Base-by-base conservation (phyloP, 2,888 invertebrate species). In the Polyommatus iphigenia region DNA sequence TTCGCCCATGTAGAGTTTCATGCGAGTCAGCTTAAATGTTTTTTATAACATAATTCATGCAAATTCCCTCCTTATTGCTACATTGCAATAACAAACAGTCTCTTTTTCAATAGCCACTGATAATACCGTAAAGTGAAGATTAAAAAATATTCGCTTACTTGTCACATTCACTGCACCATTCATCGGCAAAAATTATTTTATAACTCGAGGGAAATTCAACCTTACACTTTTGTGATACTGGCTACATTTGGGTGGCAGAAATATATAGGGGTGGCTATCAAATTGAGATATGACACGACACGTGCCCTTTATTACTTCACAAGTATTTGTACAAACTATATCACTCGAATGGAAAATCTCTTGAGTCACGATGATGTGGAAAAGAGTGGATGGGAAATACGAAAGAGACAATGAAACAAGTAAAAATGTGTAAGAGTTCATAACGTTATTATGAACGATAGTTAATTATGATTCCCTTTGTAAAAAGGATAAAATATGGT, bases 221-320 rank as follows among this genome's bases (percentile, higher is more conserved):
- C 67, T 15, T 67, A 67, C 5, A 6, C 13, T 67, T 15, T 10
- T 15, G 29, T 32, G 67, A 15, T 32, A 67, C 6, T 6, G 6
- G 29, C 18, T 29, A 18, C 15, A 67, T 67, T 32, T 67, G 15
- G 24, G 29, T 13, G 67, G 18, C 29, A 29, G 29, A 18, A 67
- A 15, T 32, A 32, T 15, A 67, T 15, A 20, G 29, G 67, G 67
- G 67, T 67, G 67, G 67, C 29, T 67, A 67, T 32, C 29, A 89
- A 90, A 93, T 92, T 92, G 92, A 91, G 91, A 91, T 91, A 92
- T 88, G 87, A 86, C 82, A 86, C 85, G 89, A 89, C 93, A 93
- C 92, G 93, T 92, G 93, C 90, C 85, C 84, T 88, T 91, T 92
- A 93, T 93, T 92, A 91, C 89, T 87, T 88, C 89, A 86, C 89